These are phyloP conservation scores for Aegithalos caudatus DNA, from an alignment of 2,113 vertebrate genomes.

Conservation along the genomic window DNA sequence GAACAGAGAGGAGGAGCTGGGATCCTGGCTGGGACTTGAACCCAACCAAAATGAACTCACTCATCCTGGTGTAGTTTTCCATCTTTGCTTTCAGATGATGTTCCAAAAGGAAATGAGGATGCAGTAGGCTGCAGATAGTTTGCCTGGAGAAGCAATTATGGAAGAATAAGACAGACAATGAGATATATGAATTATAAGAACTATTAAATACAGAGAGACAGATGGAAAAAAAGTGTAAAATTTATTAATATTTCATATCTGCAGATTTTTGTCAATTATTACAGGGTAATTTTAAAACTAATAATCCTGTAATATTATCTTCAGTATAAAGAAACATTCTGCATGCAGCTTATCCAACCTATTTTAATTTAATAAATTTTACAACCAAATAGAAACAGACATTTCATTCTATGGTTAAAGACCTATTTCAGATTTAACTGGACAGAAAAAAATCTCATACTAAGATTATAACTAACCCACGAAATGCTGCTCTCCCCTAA, in stretches of 20 bases:
- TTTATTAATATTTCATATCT: background rate
- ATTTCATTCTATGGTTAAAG: background rate
- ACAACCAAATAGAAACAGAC: background rate
- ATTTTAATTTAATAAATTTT: background rate
- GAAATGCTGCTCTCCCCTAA: background rate
- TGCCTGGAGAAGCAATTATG: background rate
- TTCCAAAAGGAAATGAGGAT: background rate
- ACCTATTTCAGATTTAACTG: background rate
- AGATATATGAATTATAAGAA: background rate
- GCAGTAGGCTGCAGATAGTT: background rate
- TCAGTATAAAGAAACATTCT: background rate
- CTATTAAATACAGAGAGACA: background rate
- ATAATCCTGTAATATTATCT: background rate
- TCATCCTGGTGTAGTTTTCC: slow-evolving; percentile 22
- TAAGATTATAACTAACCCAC: background rate
- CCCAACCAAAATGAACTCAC: slow-evolving; percentile 46
- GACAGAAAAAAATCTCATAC: background rate
- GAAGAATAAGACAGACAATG: background rate
- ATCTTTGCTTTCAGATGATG: background rate
- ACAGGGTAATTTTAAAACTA: background rate
- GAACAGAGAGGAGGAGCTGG: slow-evolving; percentile 20
- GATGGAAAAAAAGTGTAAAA: background rate
- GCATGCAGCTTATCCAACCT: background rate
- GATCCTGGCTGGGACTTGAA: background rate
- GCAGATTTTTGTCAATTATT: background rate